Percentiles rank a stretch among this genome's conserved stretches.
Conservation (phyloP, 2,888 invertebrate genomes). For the Drosophila meridiana region DNA sequence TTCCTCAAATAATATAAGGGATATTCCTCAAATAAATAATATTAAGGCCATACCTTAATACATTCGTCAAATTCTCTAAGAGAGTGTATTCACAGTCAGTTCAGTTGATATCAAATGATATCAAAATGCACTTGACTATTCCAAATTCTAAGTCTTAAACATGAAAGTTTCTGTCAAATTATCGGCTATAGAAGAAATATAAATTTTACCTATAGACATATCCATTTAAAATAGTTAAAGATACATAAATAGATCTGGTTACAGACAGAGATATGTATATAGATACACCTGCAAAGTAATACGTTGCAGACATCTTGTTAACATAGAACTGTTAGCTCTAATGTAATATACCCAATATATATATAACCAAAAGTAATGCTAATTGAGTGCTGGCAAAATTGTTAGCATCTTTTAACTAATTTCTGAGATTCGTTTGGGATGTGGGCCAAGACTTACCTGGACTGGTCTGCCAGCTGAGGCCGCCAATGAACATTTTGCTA, state of each 20-base stretch:
- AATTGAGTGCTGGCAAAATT: conserved; percentile 41
- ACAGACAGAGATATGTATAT: not conserved
- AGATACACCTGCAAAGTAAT: not conserved
- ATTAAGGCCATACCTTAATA: no score
- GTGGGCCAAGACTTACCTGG: conserved; percentile 91
- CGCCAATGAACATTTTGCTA: conserved; percentile 99
- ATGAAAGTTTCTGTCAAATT: not conserved
- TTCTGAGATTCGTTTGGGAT: conserved; percentile 24
- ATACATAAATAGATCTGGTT: not conserved
- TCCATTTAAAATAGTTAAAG: not conserved
- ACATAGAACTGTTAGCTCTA: conserved; percentile 42
- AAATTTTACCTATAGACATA: not conserved
- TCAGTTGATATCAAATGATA: no score
- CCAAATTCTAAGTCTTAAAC: no score
- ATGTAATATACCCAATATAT: not conserved
- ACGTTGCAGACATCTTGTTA: conserved; percentile 42
- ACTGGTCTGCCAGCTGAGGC: conserved; percentile 99
- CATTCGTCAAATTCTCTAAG: no score
- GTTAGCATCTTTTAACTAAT: conserved; percentile 57
- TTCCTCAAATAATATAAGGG: no score
- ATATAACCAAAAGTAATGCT: conserved; percentile 47
- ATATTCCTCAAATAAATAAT: no score
- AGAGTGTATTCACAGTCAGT: no score
- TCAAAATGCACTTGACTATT: no score
- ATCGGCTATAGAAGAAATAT: not conserved